A percentile compares a stretch with the other conserved stretches of the same genome.
Evolutionary conservation across 2,888 invertebrate species (phyloP).

Genomic region (Thumatha senex): DNA sequence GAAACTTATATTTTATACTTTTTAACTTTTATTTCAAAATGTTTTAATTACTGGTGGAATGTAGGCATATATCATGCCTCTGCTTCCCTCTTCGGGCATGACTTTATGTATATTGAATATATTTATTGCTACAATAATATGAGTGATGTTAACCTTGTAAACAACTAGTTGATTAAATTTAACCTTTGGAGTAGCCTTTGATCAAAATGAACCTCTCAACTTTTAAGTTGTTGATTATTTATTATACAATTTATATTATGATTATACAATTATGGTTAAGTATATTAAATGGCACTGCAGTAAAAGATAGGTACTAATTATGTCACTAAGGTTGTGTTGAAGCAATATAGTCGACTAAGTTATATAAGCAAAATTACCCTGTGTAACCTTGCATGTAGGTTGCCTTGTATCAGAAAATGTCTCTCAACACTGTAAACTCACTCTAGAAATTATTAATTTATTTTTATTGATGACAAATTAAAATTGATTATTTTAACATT

Average conservation of each 20-base stretch:
- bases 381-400: too few species aligned
- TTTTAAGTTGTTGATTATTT: constrained; percentile 1
- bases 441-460: too few species aligned
- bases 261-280: neutral
- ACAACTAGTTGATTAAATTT: constrained; percentile 3
- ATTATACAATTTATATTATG: neutral
- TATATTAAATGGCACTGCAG: neutral
- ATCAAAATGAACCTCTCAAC: neutral
- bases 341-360: neutral
- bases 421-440: too few species aligned
- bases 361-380: too few species aligned
- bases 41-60: too few species aligned
- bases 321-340: constrained; percentile 11
- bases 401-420: too few species aligned
- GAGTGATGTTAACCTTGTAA: constrained; percentile 1
- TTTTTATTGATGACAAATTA: too few species aligned
- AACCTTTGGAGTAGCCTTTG: constrained; percentile 2
- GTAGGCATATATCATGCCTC: too few species aligned
- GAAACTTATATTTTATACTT: neutral
- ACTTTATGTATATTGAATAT: neutral
- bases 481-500: too few species aligned
- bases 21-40: neutral
- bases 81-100: too few species aligned
- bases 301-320: neutral
- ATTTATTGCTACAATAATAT: neutral